Evolutionary conservation across 2,113 vertebrate genomes (phyloP), one percentile per base, ranked within the genome.

Genomic region (Bombycilla garrulus): DNA sequence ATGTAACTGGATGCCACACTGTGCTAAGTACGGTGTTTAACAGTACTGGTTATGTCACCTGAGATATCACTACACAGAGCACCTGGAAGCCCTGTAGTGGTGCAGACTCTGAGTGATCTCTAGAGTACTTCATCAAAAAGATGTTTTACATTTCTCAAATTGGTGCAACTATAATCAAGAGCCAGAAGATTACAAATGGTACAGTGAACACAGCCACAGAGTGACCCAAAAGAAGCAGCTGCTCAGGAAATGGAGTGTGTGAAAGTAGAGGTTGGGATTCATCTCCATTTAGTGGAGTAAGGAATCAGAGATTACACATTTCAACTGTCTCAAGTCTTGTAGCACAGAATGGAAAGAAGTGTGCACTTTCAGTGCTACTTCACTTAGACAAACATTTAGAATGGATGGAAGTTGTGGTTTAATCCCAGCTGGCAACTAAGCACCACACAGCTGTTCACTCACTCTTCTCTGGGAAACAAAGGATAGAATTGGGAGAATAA

Each of bases 41-140:
- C 40, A 16, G 10, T 4, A 6, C 26, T 24, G 14, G 19, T 53
- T n/a, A 54, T 86, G 51, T 29, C 50, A 61, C 56, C 48, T n/a
- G 36, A 20, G 33, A 9, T 42, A 18, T 44, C 36, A 35, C 31
- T 11, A 6, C 7, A 19, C 10, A 62, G 44, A 42, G 28, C 6
- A 57, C 10, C 36, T 29, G 38, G 56, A 57, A 66, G n/a, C 16
- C 45, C 66, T n/a, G 0, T 11, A 5, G 31, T 28, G 21, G 3
- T 22, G 21, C 24, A 65, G 31, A 12, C 26, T 69, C 65, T 61
- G 36, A 2, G 0, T 74, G 9, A 7, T 36, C 42, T 66, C 42
- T 31, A 6, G n/a, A 57, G 10, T 14, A 3, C 16, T 61, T 57
- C 0, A 4, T 40, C 2, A 2, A 33, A 74, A n/a, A 42, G 12